phyloP scores from a whole-genome alignment of 2,113 vertebrate species.

The Pagrus major region DNA sequence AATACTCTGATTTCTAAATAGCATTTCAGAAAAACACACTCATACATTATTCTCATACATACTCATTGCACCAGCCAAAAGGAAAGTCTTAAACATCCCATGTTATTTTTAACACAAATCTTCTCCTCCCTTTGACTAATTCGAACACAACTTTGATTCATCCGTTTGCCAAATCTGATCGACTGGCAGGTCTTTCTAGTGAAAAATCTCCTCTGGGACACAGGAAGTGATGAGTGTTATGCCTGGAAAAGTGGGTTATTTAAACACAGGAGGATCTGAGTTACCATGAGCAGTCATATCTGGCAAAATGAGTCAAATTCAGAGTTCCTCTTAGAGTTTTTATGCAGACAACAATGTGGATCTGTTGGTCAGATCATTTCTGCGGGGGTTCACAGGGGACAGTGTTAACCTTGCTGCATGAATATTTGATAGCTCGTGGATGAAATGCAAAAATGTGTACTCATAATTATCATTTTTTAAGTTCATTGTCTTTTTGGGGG shows the following conservation, averaged over 20 bases:
- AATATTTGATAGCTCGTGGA: not conserved
- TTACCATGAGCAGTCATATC: not conserved
- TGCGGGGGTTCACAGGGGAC: not conserved
- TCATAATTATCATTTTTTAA: not conserved
- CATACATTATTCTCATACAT: not conserved
- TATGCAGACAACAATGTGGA: not conserved
- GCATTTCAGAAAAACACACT: not conserved
- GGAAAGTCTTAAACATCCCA: no score
- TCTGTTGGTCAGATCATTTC: not conserved
- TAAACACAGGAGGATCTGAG: not conserved
- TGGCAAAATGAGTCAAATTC: not conserved
- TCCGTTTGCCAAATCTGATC: not conserved
- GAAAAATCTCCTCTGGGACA: not conserved
- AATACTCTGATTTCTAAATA: not conserved
- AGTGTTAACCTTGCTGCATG: not conserved
- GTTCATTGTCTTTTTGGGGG: not conserved
- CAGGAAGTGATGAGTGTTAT: not conserved
- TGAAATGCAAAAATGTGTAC: not conserved
- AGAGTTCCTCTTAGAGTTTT: not conserved
- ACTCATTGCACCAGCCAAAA: not conserved
- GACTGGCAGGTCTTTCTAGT: not conserved
- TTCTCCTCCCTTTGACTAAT: not conserved
- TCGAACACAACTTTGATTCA: not conserved
- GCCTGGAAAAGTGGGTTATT: not conserved
- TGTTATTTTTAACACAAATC: not conserved